A percentile compares a stretch with the other conserved stretches of the same genome.
phyloP scores from a whole-genome alignment of 1,140 invertebrate genomes.

The Lepidurus packardi region DNA sequence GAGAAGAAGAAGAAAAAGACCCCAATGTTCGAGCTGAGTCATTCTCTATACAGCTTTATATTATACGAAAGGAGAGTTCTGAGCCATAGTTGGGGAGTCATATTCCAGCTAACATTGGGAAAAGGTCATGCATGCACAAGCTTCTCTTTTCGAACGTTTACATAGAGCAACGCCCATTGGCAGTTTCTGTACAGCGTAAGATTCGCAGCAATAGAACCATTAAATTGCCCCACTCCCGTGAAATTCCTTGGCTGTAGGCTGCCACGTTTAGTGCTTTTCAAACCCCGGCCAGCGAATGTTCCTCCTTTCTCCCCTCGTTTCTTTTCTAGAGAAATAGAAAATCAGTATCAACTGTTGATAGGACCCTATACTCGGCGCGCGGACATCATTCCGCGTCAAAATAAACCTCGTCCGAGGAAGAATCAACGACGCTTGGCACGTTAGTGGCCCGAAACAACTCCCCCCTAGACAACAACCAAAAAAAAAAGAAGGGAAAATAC shows the following conservation, averaged over 20 bases:
- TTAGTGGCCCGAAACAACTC: not conserved
- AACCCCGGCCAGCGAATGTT: not conserved
- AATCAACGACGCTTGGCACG: constrained; percentile 5
- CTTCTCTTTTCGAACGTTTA: not conserved
- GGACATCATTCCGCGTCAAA: not conserved
- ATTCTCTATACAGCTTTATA: not conserved
- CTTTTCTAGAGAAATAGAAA: not conserved
- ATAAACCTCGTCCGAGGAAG: not conserved
- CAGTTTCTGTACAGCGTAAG: not conserved
- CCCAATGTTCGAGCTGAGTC: not conserved
- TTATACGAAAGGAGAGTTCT: not conserved
- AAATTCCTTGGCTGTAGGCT: not conserved
- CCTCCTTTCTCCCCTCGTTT: not conserved
- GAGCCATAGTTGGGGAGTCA: not conserved
- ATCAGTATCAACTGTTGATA: constrained; percentile 15
- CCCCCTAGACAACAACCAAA: not conserved
- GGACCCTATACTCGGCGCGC: not conserved
- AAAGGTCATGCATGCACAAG: not conserved
- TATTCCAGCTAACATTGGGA: not conserved
- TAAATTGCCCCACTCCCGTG: not conserved
- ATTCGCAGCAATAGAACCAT: not conserved
- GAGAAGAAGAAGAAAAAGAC: not conserved
- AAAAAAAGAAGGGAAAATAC: not conserved
- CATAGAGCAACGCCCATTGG: not conserved
- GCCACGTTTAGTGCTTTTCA: not conserved